Base-by-base conservation (phyloP, 2,797 vertebrate species). In the Gymnocypris eckloni region DNA sequence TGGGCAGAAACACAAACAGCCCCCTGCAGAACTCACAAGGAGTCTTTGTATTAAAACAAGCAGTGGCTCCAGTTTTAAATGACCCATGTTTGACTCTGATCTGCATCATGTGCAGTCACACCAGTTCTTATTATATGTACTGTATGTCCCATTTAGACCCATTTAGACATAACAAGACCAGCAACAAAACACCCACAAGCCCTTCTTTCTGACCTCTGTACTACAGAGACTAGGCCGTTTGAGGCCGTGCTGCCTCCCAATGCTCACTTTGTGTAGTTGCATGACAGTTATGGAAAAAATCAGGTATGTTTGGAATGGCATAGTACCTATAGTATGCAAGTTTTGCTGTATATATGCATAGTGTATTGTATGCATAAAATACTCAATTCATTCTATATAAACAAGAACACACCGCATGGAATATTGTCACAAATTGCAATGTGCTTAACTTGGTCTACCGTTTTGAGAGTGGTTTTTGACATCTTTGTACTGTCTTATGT, bases 1-100 rank as follows among this genome's bases (percentile, higher is more conserved):
- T 81, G 79, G 61, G 52, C 82, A 70, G 76, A 88, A 87, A 89
- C 78, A 86, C 85, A 86, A 48, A 81, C 59, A 37, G 43, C 37
- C 50, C 83, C 69, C 79, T 22, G 67, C 80, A 82, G 73, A 86
- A 76, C 59, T 52, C 82, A 66, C 56, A 75, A 45, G 56, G 71
- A 66, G 71, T n/a, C 59, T 83, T 71, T 66, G 70, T 83, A 76
- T 76, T 83, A 76, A 76, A 83, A 75, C 43, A 43, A 66, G 59
- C 41, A 83, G 20, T 76, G 71, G 43, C 43, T 83, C 82, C 71
- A 76, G 28, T 25, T 67, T 83, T 41, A 76, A 66, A 76, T 37
- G 67, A 10, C 8, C 33, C 45, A n/a, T 70, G 56, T 25, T 79
- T 81, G 33, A 69, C 66, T 70, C 45, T 54, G 33, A 69, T 81